Evolutionary conservation across 23 tunicate species (phyloP), one percentile per base, ranked within the genome.

Genomic region (Corella eumyota): DNA sequence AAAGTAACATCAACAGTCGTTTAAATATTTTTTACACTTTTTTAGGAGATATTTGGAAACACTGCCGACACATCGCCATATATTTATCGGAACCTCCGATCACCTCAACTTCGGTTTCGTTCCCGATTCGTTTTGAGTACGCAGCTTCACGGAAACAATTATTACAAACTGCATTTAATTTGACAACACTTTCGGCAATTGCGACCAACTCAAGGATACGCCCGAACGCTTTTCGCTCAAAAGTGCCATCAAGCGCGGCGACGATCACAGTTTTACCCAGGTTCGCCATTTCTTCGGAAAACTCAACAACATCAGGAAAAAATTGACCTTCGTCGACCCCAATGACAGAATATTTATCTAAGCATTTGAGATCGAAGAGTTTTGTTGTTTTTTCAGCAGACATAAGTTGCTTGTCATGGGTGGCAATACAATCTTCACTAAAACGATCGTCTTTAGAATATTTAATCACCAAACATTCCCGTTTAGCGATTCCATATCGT

Each of bases 281-380:
- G 30, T 76, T 68, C 21, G 95, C 82, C 78, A 69, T 75, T 36
- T 33, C 38, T 56, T 85, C 95, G 60, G 69, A 58, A 57, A 85
- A 85, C 45, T 70, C 64, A 24, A 85, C 83, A 37, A 85, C 49
- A 58, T 85, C 95, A 32, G 64, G 55, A 56, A 85, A 85, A 70
- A 85, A 85, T 51, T 85, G 95, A 1, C 95, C 95, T 76, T 85
- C 95, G 61, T 85, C 95, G 21, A 85, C 64, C 0, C 78, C 95
- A 29, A 85, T 70, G 0, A 85, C 95, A 2, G 82, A 56, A 44
- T 46, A 76, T 26, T 62, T 25, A 2, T 60, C 30, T 20, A 60
- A 40, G 32, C 45, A 62, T 27, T 74, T 56, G 0, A 83, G 37
- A 24, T 50, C 36, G 32, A 45, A 20, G 13, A 85, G 64, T 15